A percentile compares a stretch with the other conserved stretches of the same genome.
phyloP scores from a whole-genome alignment of 2,888 invertebrate species.

The Hypselothyrea guttata region DNA sequence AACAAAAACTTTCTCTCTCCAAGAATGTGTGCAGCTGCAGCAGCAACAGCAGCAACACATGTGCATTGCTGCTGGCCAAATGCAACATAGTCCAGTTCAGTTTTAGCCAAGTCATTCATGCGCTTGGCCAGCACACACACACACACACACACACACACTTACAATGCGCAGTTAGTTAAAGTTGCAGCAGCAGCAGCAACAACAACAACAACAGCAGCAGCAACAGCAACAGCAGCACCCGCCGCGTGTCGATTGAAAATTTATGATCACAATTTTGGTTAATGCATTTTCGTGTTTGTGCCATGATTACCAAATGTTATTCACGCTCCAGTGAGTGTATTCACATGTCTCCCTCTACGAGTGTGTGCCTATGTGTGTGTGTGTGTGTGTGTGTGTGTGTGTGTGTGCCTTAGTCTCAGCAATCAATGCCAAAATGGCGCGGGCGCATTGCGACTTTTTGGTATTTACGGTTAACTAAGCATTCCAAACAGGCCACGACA shows the following conservation, averaged over 20 bases:
- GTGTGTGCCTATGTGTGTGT: slow-evolving; percentile 12
- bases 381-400: slow-evolving; percentile 18
- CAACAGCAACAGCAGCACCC: slow-evolving; percentile 53
- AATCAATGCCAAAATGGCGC: slow-evolving; percentile 74
- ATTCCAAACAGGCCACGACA: slow-evolving; percentile 65
- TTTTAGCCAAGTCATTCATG: slow-evolving; percentile 69
- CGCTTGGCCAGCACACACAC: slow-evolving; percentile 44
- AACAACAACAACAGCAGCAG: slow-evolving; percentile 7
- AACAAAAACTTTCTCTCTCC: slow-evolving; percentile 66
- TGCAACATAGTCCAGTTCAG: slow-evolving; percentile 62
- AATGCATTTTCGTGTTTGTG: slow-evolving; percentile 82
- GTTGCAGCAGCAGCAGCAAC: slow-evolving; percentile 22
- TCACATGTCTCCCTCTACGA: slow-evolving; percentile 42
- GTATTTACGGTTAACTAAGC: slow-evolving; percentile 72
- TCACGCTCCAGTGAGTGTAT: slow-evolving; percentile 72
- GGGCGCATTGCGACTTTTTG: slow-evolving; percentile 68
- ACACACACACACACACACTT: slow-evolving; percentile 15
- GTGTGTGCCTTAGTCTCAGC: slow-evolving; percentile 47
- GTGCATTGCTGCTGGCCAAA: slow-evolving; percentile 49
- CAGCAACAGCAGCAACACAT: slow-evolving; percentile 32
- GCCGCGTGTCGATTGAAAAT: slow-evolving; percentile 80
- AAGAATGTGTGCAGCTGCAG: slow-evolving; percentile 71
- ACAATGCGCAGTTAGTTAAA: slow-evolving; percentile 44
- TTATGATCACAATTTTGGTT: slow-evolving; percentile 82
- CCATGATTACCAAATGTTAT: slow-evolving; percentile 81